phyloP scores from a whole-genome alignment of 1,140 invertebrate species.

The Oryzaephilus surinamensis region DNA sequence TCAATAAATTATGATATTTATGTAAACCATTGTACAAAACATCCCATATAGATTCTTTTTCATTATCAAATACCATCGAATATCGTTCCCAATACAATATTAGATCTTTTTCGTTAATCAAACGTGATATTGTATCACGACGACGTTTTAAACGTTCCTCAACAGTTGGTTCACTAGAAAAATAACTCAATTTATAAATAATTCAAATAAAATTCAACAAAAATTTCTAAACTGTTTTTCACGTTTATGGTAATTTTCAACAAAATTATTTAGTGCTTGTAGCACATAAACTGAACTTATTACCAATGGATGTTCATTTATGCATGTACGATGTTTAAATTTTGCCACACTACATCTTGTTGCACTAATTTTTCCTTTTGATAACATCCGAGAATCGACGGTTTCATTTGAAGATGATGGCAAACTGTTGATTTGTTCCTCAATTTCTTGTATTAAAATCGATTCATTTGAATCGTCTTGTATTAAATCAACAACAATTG shows the following conservation, averaged over 20 bases:
- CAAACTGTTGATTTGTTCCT: no score
- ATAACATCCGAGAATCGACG: no score
- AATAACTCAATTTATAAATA: no score
- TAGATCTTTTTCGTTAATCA: constrained; percentile 39
- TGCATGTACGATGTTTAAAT: no score
- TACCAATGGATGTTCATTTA: constrained; percentile 39
- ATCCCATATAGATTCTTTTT: constrained; percentile 44
- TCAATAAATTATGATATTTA: constrained; percentile 41
- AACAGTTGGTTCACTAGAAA: no score
- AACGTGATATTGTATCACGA: constrained; percentile 41
- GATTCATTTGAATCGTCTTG: no score
- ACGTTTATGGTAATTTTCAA: constrained; percentile 32
- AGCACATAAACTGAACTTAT: constrained; percentile 46
- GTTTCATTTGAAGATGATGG: no score
- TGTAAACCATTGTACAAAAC: constrained; percentile 41
- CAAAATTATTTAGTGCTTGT: constrained; percentile 41
- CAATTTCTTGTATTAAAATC: no score
- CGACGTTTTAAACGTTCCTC: no score
- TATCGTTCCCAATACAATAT: constrained; percentile 41
- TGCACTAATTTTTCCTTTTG: no score
- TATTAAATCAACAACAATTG: no score
- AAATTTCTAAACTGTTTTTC: constrained; percentile 23
- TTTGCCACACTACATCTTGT: no score
- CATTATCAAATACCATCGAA: constrained; percentile 35
- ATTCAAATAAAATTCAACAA: constrained; percentile 1